These are phyloP conservation scores for Scomber scombrus DNA, from an alignment of 2,113 vertebrate species.

Conservation along the genomic window DNA sequence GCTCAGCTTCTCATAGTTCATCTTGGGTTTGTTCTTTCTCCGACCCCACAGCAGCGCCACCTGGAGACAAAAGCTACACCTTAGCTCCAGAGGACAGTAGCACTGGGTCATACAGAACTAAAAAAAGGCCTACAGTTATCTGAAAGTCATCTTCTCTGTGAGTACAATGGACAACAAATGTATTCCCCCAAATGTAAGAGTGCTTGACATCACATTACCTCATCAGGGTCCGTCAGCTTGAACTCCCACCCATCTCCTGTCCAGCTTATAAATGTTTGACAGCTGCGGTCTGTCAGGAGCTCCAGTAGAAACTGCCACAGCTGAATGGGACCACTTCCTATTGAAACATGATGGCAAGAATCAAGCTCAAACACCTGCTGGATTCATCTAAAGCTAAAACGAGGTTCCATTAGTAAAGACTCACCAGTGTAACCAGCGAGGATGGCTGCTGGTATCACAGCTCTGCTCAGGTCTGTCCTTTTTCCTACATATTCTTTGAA, in stretches of 20 bases:
- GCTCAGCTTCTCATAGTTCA: slow-evolving; percentile 84
- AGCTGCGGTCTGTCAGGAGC: slow-evolving; percentile 81
- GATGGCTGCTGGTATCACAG: slow-evolving; percentile 75
- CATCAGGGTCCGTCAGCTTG: slow-evolving; percentile 81
- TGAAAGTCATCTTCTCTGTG: no score
- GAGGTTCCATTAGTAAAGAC: not conserved
- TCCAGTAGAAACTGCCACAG: slow-evolving; percentile 85
- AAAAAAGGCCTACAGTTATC: not conserved
- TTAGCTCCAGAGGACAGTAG: not conserved
- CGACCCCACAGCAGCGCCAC: slow-evolving; percentile 81
- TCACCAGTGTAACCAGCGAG: slow-evolving; percentile 80
- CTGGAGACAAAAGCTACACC: slow-evolving; percentile 39
- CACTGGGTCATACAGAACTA: no score
- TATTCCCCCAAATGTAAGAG: no score
- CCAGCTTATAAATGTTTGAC: slow-evolving; percentile 82
- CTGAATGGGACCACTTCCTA: slow-evolving; percentile 82
- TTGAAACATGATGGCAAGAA: not conserved
- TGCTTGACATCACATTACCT: slow-evolving; percentile 54
- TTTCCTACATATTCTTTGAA: slow-evolving; percentile 75
- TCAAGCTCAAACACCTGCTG: not conserved
- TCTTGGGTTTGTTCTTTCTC: slow-evolving; percentile 83
- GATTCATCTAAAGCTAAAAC: not conserved
- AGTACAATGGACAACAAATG: no score
- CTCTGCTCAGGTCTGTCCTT: slow-evolving; percentile 51
- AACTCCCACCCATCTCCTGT: slow-evolving; percentile 85